Evolutionary conservation across 1,140 invertebrate genomes (phyloP).

Genomic region (Drosophila insularis): DNA sequence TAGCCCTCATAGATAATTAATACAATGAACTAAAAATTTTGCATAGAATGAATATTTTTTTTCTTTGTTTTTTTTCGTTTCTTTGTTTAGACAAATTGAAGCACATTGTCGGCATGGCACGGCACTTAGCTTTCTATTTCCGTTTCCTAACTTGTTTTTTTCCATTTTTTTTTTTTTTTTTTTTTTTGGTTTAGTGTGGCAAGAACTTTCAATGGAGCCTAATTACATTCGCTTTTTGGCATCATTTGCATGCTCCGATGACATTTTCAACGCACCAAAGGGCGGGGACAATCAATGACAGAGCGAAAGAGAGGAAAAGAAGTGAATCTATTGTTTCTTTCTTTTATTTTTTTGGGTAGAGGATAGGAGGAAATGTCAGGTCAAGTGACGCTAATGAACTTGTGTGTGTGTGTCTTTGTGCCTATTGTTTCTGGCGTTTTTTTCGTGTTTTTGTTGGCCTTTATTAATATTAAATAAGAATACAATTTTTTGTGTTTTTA

Average conservation of each 20-base stretch:
- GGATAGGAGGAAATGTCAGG: background rate
- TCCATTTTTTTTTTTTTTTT: too few relatives aligned
- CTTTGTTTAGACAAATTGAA: too few relatives aligned
- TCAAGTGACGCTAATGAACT: conserved; percentile 5
- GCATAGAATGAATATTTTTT: too few relatives aligned
- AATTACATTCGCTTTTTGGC: conserved; percentile 4
- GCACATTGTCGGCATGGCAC: too few relatives aligned
- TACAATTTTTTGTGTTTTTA: background rate
- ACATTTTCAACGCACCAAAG: conserved; percentile 2
- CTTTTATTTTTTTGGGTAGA: too few relatives aligned
- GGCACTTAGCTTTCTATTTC: background rate
- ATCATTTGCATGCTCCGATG: conserved; percentile 3
- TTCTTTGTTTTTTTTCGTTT: too few relatives aligned
- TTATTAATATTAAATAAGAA: conserved; percentile 9
- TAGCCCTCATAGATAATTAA: too few relatives aligned
- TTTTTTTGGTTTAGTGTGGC: background rate
- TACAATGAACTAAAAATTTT: too few relatives aligned
- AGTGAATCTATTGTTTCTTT: background rate
- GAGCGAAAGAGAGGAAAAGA: too few relatives aligned
- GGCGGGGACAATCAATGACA: background rate
- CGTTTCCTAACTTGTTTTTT: background rate
- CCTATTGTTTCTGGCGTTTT: background rate
- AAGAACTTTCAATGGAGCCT: conserved; percentile 1
- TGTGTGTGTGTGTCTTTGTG: background rate
- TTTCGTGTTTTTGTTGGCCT: background rate